Conservation (phyloP, 2,888 invertebrate species). For the Diarsia dahlii region DNA sequence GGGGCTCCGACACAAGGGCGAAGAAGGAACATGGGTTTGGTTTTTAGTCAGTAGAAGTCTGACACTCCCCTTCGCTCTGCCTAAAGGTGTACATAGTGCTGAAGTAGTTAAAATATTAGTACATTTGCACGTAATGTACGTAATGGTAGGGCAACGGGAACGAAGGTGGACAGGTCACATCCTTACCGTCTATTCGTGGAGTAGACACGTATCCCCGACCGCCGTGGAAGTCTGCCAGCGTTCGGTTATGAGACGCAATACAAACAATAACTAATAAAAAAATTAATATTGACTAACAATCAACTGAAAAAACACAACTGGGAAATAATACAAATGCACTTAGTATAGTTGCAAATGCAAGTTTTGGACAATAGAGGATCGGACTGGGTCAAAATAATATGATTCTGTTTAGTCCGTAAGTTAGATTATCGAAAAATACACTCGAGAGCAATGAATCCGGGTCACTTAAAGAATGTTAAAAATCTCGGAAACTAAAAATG, state of each 20-base stretch:
- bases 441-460: too few relatives aligned
- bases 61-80: too few relatives aligned
- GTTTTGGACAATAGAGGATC: background rate
- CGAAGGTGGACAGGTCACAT: slow-evolving; percentile 81
- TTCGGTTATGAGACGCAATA: slow-evolving; percentile 52
- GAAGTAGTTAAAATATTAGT: background rate
- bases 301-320: too few relatives aligned
- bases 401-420: too few relatives aligned
- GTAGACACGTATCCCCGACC: slow-evolving; percentile 70
- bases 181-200: slow-evolving; percentile 79
- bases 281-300: background rate
- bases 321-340: too few relatives aligned
- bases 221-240: slow-evolving; percentile 80
- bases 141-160: slow-evolving; percentile 51
- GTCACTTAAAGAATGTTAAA: too few relatives aligned
- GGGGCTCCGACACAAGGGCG: too few relatives aligned
- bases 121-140: background rate
- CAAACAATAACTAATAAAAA: slow-evolving; percentile 43
- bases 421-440: too few relatives aligned
- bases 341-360: background rate
- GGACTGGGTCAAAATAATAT: too few relatives aligned
- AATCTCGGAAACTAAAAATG: too few relatives aligned
- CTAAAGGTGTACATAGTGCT: background rate
- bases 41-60: too few relatives aligned
- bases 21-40: too few relatives aligned